Evolutionary conservation across 2,888 invertebrate species (phyloP).

Genomic region (Sphaerophoria taeniata): DNA sequence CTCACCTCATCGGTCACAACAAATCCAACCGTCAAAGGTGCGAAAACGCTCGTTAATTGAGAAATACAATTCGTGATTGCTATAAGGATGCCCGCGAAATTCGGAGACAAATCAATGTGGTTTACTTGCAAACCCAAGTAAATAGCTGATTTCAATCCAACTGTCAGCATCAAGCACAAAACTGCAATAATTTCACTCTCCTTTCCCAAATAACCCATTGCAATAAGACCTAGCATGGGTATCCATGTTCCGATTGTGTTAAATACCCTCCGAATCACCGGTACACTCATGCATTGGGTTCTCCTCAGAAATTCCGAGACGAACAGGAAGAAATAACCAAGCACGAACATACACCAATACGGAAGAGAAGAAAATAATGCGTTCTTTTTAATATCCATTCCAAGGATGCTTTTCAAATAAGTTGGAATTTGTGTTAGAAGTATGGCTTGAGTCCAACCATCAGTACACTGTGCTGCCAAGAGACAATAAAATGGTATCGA

Average conservation of each 20-base stretch:
- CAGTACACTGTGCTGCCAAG: conserved; percentile 89
- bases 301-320: conserved; percentile 84
- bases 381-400: conserved; percentile 88
- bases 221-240: conserved; percentile 88
- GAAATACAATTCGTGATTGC: conserved; percentile 90
- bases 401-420: conserved; percentile 89
- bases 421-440: conserved; percentile 91
- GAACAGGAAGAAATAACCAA: conserved; percentile 88
- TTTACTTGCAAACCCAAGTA: conserved; percentile 92
- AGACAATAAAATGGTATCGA: conserved; percentile 90
- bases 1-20: conserved; percentile 88
- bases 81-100: conserved; percentile 92
- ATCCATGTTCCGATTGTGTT: conserved; percentile 86
- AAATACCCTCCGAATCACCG: conserved; percentile 83
- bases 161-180: conserved; percentile 87
- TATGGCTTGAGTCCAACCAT: conserved; percentile 92
- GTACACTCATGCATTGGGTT: conserved; percentile 78
- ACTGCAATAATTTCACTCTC: conserved; percentile 84
- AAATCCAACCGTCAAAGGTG: conserved; percentile 88
- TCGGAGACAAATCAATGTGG: conserved; percentile 93
- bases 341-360: conserved; percentile 88
- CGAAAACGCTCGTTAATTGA: conserved; percentile 90
- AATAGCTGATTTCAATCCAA: conserved; percentile 89
- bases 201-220: conserved; percentile 84
- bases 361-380: conserved; percentile 88